Conservation (phyloP, 2,888 invertebrate species). For the Patella pellucida region DNA sequence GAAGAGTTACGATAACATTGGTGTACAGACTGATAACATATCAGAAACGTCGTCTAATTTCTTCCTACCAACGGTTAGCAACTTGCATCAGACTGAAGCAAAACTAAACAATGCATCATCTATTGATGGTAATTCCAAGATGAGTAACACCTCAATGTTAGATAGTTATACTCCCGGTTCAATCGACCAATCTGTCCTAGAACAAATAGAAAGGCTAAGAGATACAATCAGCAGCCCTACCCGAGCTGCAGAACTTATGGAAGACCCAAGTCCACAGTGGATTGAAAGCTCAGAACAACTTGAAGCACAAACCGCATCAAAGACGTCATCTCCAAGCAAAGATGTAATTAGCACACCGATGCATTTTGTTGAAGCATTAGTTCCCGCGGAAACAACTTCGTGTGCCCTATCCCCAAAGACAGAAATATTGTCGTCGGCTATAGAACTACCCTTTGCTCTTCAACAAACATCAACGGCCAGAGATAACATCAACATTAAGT, state of each 20-base stretch:
- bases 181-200: conserved; percentile 13
- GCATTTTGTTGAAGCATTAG: neutral
- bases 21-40: neutral
- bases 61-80: conserved; percentile 11
- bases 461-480: neutral
- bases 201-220: conserved; percentile 13
- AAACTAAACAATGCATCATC: neutral
- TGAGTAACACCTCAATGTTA: conserved; percentile 11
- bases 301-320: neutral
- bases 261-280: neutral
- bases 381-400: neutral
- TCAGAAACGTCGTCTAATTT: neutral
- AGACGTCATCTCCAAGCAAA: neutral
- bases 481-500: neutral
- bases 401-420: neutral
- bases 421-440: neutral
- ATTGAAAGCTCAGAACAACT: neutral
- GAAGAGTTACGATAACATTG: neutral
- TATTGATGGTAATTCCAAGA: neutral
- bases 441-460: neutral
- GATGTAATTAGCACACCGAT: neutral
- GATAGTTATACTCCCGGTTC: conserved; percentile 5
- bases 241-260: conserved; percentile 7
- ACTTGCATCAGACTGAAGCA: neutral
- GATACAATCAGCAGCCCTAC: conserved; percentile 14